These are phyloP conservation scores for Cosmopolites sordidus DNA, from an alignment of 2,888 invertebrate genomes.

Conservation along the genomic window DNA sequence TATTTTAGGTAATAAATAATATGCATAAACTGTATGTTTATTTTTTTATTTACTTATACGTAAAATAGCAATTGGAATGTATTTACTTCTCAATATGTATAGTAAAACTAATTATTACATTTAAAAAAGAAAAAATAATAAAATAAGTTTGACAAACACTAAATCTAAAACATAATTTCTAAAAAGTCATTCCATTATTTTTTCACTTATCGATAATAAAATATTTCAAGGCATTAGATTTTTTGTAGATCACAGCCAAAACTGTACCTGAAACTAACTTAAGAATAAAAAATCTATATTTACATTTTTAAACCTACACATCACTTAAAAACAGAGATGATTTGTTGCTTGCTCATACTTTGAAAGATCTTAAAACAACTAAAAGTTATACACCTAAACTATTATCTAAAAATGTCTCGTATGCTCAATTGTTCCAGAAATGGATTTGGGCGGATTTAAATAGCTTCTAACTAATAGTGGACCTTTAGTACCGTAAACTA, in stretches of 20 bases:
- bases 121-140: conserved; percentile 11
- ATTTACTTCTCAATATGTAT: conserved; percentile 3
- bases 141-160: conserved; percentile 6
- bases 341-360: background rate
- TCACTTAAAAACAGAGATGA: background rate
- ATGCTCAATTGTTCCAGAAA: background rate
- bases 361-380: background rate
- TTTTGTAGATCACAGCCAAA: conserved; percentile 41
- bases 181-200: conserved; percentile 15
- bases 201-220: conserved; percentile 14
- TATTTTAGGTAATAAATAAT: no score
- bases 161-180: conserved; percentile 5
- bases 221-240: conserved; percentile 22
- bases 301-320: conserved; percentile 1
- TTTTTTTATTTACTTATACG: conserved; percentile 13
- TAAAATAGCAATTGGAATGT: conserved; percentile 21
- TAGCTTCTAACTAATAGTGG: background rate
- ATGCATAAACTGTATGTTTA: background rate
- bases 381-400: background rate
- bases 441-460: background rate
- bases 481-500: background rate
- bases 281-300: conserved; percentile 4
- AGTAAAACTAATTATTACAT: conserved; percentile 4
- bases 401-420: background rate
- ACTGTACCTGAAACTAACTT: conserved; percentile 27